Conservation (phyloP, 2,888 invertebrate species). For the Ligdia adustata region DNA sequence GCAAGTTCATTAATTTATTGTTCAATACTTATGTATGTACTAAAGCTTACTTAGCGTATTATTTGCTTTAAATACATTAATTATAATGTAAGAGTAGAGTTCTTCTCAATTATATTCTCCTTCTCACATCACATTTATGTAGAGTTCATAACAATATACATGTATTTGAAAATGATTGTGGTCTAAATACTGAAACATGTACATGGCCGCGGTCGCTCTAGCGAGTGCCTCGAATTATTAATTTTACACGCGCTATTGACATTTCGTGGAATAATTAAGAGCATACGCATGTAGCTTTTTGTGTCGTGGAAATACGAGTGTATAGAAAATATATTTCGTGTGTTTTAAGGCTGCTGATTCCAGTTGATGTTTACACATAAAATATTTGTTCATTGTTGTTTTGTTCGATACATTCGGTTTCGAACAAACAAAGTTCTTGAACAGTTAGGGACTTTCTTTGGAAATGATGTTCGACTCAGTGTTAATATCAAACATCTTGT, state of each 20-base stretch:
- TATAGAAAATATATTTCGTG: constrained; percentile 9
- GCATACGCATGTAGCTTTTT: constrained; percentile 8
- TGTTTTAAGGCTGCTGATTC: background rate
- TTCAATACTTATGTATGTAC: no score
- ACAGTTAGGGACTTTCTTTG: no score
- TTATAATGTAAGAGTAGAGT: no score
- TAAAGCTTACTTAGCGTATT: no score
- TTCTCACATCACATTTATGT: background rate
- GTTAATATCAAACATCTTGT: no score
- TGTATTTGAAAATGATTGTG: background rate
- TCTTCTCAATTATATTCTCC: no score
- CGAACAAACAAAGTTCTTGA: no score
- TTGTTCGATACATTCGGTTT: no score
- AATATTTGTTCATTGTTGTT: no score
- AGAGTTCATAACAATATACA: background rate
- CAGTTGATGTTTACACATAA: background rate
- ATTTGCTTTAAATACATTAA: no score
- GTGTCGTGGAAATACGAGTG: background rate
- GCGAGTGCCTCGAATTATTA: constrained; percentile 9
- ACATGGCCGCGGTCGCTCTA: background rate
- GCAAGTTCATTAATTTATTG: no score
- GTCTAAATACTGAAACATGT: constrained; percentile 1
- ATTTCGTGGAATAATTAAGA: constrained; percentile 23
- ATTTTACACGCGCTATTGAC: constrained; percentile 18
- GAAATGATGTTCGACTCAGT: no score